Evolutionary conservation across 2,888 invertebrate genomes (phyloP), one percentile per base, ranked within the genome.

Genomic region (Syrista parreyssii): DNA sequence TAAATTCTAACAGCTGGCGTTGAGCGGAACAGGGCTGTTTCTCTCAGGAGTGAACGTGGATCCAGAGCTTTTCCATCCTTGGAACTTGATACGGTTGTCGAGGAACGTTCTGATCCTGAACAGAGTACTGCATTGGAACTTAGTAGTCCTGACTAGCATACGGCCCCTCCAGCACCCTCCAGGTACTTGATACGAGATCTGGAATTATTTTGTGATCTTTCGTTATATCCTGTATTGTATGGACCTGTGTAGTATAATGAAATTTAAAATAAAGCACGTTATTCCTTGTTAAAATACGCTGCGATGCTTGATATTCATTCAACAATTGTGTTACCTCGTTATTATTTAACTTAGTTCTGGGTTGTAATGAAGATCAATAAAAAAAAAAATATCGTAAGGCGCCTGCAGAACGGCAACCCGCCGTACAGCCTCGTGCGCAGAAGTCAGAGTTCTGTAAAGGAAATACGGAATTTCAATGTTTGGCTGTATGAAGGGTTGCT

Each of bases 71-170:
- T 95, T 87, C 95, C 96, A 55, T 94, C 96, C 0, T 92, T 96
- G 75, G 97, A 97, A 89, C 93, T 97, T 84, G 97, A 96, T 90
- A 97, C 97, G 0, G 97, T 97, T 34, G 93, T 97, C 34, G 97
- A 97, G 89, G 97, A 97, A 88, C 94, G 96, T 80, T 96, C 96
- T 23, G 97, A 97, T 89, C 94, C 95, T 9, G 96, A 96, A 89
- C 95, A 95, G 88, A 95, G 89, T 80, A 90, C 90, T 3, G 90
- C 88, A 15, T 79, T 91, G 30, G 91, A 91, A 79, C 84, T 91
- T 71, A 90, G 91, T 76, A 91, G 90, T 82, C 91, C 91, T 6
- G 91, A 91, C 84, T 91, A 91, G 86, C 91, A 90, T 88, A 88
- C 88, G 85, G 88, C 84, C 80, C 71, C 72, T 30, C 85, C 88